Percentiles rank a stretch among this genome's conserved stretches.
phyloP scores from a whole-genome alignment of 2,888 invertebrate genomes.

The Drosophila robusta region DNA sequence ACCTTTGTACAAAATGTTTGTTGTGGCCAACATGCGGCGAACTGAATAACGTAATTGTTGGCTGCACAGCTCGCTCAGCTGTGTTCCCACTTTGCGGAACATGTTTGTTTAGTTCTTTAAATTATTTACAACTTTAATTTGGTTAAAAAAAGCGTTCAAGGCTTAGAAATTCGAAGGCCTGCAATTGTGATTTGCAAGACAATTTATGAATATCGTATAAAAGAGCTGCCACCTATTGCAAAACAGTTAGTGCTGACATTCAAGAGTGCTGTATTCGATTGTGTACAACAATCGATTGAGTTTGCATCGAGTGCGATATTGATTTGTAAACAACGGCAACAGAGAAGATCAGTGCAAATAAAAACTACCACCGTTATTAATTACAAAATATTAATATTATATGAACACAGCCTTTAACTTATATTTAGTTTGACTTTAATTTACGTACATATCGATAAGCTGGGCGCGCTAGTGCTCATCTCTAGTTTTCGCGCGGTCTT shows the following conservation, averaged over 20 bases:
- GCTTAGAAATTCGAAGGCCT: constrained; percentile 11
- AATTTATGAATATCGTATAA: constrained; percentile 27
- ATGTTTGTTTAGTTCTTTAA: constrained; percentile 38
- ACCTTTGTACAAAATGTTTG: constrained; percentile 63
- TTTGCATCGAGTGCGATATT: neutral
- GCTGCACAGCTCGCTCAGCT: constrained; percentile 49
- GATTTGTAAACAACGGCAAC: no score
- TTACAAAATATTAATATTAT: neutral
- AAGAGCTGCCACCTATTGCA: constrained; percentile 21
- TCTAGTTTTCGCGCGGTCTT: constrained; percentile 35
- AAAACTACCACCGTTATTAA: neutral
- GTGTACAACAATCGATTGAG: constrained; percentile 11
- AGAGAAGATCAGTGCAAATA: neutral
- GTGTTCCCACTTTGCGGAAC: constrained; percentile 63
- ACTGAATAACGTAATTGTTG: constrained; percentile 38
- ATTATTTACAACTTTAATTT: constrained; percentile 20
- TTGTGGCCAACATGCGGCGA: constrained; percentile 58
- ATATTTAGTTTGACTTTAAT: neutral
- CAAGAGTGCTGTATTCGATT: constrained; percentile 1
- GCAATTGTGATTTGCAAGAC: constrained; percentile 26
- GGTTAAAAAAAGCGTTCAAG: neutral
- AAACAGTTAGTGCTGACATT: neutral
- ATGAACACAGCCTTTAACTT: neutral
- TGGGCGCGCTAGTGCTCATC: constrained; percentile 1
- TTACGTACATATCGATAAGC: neutral